A percentile compares a stretch with the other conserved stretches of the same genome.
Evolutionary conservation across 2,797 vertebrate species (phyloP).

Genomic region (Varecia variegata): DNA sequence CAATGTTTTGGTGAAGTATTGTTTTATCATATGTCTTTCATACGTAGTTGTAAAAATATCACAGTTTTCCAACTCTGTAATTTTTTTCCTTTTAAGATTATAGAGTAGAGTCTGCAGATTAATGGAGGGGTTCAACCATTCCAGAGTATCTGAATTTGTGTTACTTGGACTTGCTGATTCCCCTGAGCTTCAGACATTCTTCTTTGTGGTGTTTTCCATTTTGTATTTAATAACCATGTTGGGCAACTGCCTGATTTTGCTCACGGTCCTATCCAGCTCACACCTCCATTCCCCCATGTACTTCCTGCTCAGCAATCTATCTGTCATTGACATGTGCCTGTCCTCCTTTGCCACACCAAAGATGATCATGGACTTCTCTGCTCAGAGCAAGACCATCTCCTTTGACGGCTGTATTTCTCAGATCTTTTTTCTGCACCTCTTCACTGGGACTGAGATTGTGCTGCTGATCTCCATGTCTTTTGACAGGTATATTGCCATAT

Average conservation of each 20-base stretch:
- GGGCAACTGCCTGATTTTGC: slow-evolving; percentile 72
- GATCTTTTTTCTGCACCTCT: slow-evolving; percentile 72
- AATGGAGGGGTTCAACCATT: slow-evolving; percentile 61
- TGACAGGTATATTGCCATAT: slow-evolving; percentile 74
- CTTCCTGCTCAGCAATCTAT: slow-evolving; percentile 75
- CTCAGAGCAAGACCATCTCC: slow-evolving; percentile 70
- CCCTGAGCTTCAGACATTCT: slow-evolving; percentile 60
- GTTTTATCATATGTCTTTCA: background rate
- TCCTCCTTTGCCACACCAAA: slow-evolving; percentile 74
- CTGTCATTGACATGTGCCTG: slow-evolving; percentile 75
- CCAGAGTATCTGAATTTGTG: slow-evolving; percentile 67
- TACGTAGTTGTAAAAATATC: background rate
- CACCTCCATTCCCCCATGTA: slow-evolving; percentile 74
- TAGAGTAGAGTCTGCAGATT: background rate
- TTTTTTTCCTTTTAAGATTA: slow-evolving; percentile 49
- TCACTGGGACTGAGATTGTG: slow-evolving; percentile 71
- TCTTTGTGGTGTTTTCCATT: slow-evolving; percentile 68
- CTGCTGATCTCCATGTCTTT: slow-evolving; percentile 76
- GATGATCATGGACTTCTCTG: slow-evolving; percentile 71
- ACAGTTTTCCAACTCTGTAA: background rate
- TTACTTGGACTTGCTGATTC: slow-evolving; percentile 72
- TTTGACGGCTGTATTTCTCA: slow-evolving; percentile 74
- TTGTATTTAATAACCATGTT: slow-evolving; percentile 68
- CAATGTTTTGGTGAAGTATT: background rate
- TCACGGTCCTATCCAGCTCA: slow-evolving; percentile 47